These are phyloP conservation scores for Podilymbus podiceps DNA, from an alignment of 2,113 vertebrate genomes.

Conservation along the genomic window DNA sequence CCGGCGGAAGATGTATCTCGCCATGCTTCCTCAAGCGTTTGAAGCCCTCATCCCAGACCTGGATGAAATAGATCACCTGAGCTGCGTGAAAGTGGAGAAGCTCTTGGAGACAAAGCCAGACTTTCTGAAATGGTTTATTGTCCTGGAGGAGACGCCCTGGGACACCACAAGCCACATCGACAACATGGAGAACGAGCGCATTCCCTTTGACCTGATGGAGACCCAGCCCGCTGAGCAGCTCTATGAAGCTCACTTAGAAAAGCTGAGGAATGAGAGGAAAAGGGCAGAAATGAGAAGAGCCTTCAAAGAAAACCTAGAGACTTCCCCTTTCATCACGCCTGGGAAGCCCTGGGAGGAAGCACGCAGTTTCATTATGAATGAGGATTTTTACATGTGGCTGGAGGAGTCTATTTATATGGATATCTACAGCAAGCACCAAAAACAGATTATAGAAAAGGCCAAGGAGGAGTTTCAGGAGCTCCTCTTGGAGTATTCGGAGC, in stretches of 20 bases:
- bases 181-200: slow-evolving; percentile 83
- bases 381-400: slow-evolving; percentile 94
- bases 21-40: slow-evolving; percentile 84
- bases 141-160: slow-evolving; percentile 95
- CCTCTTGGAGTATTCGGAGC: slow-evolving; percentile 93
- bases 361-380: slow-evolving; percentile 95
- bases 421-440: slow-evolving; percentile 93
- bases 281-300: slow-evolving; percentile 86
- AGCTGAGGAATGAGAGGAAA: slow-evolving; percentile 85
- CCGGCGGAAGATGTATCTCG: slow-evolving; percentile 82
- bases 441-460: slow-evolving; percentile 91
- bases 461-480: slow-evolving; percentile 98
- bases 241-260: slow-evolving; percentile 86
- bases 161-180: slow-evolving; percentile 89
- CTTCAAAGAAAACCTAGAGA: slow-evolving; percentile 89
- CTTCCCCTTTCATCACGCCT: slow-evolving; percentile 89
- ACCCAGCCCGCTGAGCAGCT: slow-evolving; percentile 81
- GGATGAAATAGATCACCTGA: slow-evolving; percentile 90
- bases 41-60: slow-evolving; percentile 85
- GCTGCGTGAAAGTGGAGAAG: slow-evolving; percentile 85
- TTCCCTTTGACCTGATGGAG: slow-evolving; percentile 93
- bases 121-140: slow-evolving; percentile 90
- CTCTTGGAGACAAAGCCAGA: slow-evolving; percentile 89
- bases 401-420: slow-evolving; percentile 90
- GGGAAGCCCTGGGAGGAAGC: slow-evolving; percentile 98